Evolutionary conservation across 1,140 invertebrate genomes (phyloP).

Genomic region (Drosophila yakuba): DNA sequence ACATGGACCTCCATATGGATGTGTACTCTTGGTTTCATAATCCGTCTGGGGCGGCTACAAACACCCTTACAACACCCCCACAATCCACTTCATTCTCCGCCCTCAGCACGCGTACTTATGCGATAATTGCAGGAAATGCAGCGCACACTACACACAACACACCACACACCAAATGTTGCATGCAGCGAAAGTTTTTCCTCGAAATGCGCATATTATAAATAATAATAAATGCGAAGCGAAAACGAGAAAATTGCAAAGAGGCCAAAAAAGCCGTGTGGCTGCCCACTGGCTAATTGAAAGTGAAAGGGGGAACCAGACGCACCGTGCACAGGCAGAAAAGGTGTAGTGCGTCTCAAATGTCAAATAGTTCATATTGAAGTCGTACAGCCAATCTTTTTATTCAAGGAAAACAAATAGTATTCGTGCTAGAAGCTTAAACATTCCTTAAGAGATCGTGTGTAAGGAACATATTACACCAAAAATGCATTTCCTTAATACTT

Average conservation of each 20-base stretch:
- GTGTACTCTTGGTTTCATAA: not conserved
- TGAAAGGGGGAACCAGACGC: conserved; percentile 56
- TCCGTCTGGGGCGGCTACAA: not conserved
- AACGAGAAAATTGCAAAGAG: conserved; percentile 52
- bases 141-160: not conserved
- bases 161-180: conserved; percentile 32
- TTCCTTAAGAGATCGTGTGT: too few relatives aligned
- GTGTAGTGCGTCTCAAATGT: not conserved
- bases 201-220: conserved; percentile 61
- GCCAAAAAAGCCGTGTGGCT: conserved; percentile 32
- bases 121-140: conserved; percentile 68
- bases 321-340: conserved; percentile 16
- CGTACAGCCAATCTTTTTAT: too few relatives aligned
- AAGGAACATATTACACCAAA: too few relatives aligned
- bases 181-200: conserved; percentile 72
- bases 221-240: conserved; percentile 58
- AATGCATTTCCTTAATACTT: too few relatives aligned
- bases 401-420: too few relatives aligned
- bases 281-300: conserved; percentile 73
- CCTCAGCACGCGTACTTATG: conserved; percentile 40
- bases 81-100: not conserved
- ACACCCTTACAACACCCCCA: not conserved
- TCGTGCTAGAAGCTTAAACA: too few relatives aligned
- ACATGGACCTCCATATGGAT: not conserved
- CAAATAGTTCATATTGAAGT: not conserved